Evolutionary conservation across 2,113 vertebrate genomes (phyloP).

Genomic region (Aptenodytes forsteri): DNA sequence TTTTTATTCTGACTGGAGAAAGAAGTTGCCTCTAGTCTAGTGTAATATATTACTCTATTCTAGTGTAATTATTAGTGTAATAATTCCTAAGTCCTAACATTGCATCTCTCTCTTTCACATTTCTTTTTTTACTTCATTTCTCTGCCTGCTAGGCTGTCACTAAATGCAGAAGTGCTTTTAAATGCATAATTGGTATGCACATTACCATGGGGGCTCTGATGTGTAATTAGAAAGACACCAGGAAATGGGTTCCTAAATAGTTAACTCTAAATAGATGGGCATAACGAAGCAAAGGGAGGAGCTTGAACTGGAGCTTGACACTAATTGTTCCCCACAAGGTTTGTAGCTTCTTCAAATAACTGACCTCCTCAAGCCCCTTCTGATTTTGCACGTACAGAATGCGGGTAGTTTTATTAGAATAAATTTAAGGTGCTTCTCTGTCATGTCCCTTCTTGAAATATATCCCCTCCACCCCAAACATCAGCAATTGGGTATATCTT

Average conservation of each 20-base stretch:
- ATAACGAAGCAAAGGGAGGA: not conserved
- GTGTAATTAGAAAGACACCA: not conserved
- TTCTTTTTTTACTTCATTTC: not conserved
- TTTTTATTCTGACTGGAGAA: not conserved
- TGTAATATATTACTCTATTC: too few species aligned
- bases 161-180: not conserved
- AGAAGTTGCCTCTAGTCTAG: not conserved
- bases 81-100: not conserved
- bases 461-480: not conserved
- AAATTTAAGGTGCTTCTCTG: not conserved
- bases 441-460: not conserved
- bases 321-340: not conserved
- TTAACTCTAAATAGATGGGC: not conserved
- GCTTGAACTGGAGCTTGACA: not conserved
- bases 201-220: fast-evolving
- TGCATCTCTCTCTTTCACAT: not conserved
- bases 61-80: too few species aligned
- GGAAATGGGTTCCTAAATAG: not conserved
- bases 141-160: not conserved
- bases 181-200: not conserved
- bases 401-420: not conserved
- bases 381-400: not conserved
- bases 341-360: not conserved
- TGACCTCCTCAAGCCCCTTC: not conserved
- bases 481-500: not conserved